A percentile compares a stretch with the other conserved stretches of the same genome.
Conservation (phyloP, 2,797 vertebrate species). For the Sebastes goodei region DNA sequence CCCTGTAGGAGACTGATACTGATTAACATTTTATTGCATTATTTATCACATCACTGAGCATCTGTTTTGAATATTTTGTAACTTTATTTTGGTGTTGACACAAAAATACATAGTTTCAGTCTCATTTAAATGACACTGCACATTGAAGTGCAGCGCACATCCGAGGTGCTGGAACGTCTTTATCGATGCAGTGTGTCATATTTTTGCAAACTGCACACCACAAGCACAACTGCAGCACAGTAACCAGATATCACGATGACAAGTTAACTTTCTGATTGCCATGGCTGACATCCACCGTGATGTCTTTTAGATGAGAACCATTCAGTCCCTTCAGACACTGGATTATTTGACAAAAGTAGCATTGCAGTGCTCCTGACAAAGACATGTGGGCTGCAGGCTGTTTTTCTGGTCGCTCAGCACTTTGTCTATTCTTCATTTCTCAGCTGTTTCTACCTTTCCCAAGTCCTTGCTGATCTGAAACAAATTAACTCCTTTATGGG, state of each 20-base stretch:
- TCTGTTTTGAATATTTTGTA: constrained; percentile 25
- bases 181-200: constrained; percentile 34
- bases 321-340: constrained; percentile 40
- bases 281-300: constrained; percentile 48
- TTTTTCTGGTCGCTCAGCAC: constrained; percentile 76
- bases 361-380: constrained; percentile 65
- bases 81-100: constrained; percentile 4
- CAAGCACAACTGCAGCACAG: constrained; percentile 21
- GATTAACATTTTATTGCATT: constrained; percentile 52
- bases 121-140: constrained; percentile 8
- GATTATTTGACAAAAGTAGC: constrained; percentile 64
- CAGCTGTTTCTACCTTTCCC: constrained; percentile 60
- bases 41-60: constrained; percentile 15
- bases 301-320: constrained; percentile 50
- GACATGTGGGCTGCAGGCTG: constrained; percentile 61
- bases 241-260: constrained; percentile 45
- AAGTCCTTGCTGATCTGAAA: constrained; percentile 65
- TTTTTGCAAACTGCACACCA: constrained; percentile 40
- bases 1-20: constrained; percentile 30
- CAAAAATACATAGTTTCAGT: constrained; percentile 14
- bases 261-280: constrained; percentile 58
- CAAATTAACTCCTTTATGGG: constrained; percentile 54
- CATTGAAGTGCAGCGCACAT: constrained; percentile 10
- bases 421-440: constrained; percentile 68
- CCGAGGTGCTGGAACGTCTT: constrained; percentile 4